Percentiles rank a stretch among this genome's conserved stretches.
Conservation (phyloP, 30 jellyfish, hydroid and myxozoan genomes). For the Clytia hemisphaerica region DNA sequence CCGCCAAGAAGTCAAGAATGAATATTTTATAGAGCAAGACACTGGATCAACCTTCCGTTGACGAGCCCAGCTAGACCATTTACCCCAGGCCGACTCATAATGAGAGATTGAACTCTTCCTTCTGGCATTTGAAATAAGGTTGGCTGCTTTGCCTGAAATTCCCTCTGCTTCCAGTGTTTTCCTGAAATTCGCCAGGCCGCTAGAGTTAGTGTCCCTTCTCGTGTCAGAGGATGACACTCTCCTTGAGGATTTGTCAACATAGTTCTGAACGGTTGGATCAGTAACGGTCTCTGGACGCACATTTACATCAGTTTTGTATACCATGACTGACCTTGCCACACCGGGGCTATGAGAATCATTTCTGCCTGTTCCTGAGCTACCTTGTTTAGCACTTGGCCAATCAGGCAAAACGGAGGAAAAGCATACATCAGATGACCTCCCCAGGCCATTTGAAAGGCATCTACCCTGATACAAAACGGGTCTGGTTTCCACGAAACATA, state of each 20-base stretch:
- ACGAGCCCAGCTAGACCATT: constrained; percentile 27
- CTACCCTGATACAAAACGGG: not conserved
- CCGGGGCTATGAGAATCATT: constrained; percentile 18
- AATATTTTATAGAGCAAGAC: constrained; percentile 14
- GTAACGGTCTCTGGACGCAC: constrained; percentile 2
- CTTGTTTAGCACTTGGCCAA: constrained; percentile 7
- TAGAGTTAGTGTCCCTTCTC: constrained; percentile 15
- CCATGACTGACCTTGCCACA: constrained; percentile 35
- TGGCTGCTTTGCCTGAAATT: no score
- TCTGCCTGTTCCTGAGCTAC: constrained; percentile 10
- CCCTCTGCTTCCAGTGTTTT: no score
- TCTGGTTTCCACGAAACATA: not conserved
- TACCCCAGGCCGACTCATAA: no score
- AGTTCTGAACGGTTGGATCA: not conserved
- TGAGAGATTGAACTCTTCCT: no score
- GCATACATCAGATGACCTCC: constrained; percentile 11
- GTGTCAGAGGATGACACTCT: constrained; percentile 14
- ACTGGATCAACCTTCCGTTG: constrained; percentile 25
- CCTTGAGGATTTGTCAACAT: constrained; percentile 16
- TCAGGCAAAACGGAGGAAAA: constrained; percentile 19
- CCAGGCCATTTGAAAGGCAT: constrained; percentile 11
- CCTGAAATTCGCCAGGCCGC: no score
- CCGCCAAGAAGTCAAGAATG: no score
- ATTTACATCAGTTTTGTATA: constrained; percentile 16
- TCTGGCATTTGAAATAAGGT: no score